Base-by-base conservation (phyloP, 2,888 invertebrate species). In the Brachylomia viminalis region DNA sequence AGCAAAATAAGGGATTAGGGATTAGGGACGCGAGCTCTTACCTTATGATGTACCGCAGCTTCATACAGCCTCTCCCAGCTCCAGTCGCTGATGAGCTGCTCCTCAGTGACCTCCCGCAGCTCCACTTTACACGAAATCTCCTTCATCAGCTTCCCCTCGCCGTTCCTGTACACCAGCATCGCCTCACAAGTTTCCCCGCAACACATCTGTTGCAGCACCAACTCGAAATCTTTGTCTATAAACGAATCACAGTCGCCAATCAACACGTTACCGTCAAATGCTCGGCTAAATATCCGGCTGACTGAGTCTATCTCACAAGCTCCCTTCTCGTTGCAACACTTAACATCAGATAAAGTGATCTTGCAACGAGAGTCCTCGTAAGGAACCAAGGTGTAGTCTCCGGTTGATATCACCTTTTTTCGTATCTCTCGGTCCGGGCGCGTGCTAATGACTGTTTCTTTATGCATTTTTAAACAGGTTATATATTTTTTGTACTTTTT, bases 51-150 rank as follows among this genome's bases (percentile, higher is more conserved):
- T 49, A 94, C 86, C 1, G 97, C 96, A 30, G 94, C 91, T 62
- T 95, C 94, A 85, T 96, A 96, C 80, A 97, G 95, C 76, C 97
- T 95, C 68, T 95, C 94, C 90, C 96, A 95, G n/a, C 95, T 94
- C 97, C 97, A 97, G 68, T 97, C 96, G 90, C 97, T 97, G 47
- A 97, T 93, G 15, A 96, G 86, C 86, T 97, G 97, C 81, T 95
- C 94, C 65, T 95, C 94, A 2, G 95, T 95, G 3, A 96, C 93
- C 62, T 95, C 94, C 23, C 86, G 88, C 70, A 97, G 84, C 45
- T 95, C 95, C 73, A 97, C 91, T 72, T 92, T 93, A 87, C 96
- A 96, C 1, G 92, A 91, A 11, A 97, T 91, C 84, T 94, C 91
- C 78, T 93, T 91, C 8, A 87, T 91, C 2, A 95, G 83, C 23